Base-by-base conservation (phyloP, 2,797 vertebrate genomes). In the Amblyraja radiata region DNA sequence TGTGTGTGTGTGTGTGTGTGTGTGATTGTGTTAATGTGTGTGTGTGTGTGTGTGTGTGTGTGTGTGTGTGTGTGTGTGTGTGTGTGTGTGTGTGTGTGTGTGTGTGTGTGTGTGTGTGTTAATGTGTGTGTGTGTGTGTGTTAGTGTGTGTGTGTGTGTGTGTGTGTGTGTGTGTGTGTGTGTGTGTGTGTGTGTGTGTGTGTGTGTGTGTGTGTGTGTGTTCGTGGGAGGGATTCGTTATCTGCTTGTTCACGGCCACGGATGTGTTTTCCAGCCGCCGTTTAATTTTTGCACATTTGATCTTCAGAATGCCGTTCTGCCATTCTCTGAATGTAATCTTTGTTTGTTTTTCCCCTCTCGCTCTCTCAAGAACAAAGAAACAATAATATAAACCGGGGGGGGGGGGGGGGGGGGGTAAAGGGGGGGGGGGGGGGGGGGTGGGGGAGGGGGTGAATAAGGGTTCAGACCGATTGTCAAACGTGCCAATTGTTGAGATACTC, bases 221-320 rank as follows among this genome's bases (percentile, higher is more conserved):
- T 0, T 21, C 54, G 13, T 46, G 65, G 91, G 73, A 63, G 92
- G 83, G 93, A 73, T 90, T 80, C 93, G 84, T 32, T 93, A 7
- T 96, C 97, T 97, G 96, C 97, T 98, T 95, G 46, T 97, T 97
- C 96, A 95, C 95, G 97, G 97, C 97, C 32, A 96, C 97, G 97
- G 97, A 96, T 95, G 94, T 94, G 46, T 90, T 94, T 94, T 93
- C 93, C 93, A 93, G 93, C 94, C 58, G 7, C 54, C 23, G 10
- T 88, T 91, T 84, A 46, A 18, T 90, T 93, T 46, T 94, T 94
- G 94, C 95, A 94, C 94, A 93, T 84, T 93, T 93, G 93, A 93
- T 76, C 90, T 13, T 93, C 94, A 94, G 91, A 94, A 94, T 94
- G 94, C 93, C 95, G 95, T 93, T 93, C 94, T 94, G 68, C 94